A percentile compares a stretch with the other conserved stretches of the same genome.
These are phyloP conservation scores for Malacoraja senta DNA, from an alignment of 2,797 vertebrate species.

Conservation along the genomic window DNA sequence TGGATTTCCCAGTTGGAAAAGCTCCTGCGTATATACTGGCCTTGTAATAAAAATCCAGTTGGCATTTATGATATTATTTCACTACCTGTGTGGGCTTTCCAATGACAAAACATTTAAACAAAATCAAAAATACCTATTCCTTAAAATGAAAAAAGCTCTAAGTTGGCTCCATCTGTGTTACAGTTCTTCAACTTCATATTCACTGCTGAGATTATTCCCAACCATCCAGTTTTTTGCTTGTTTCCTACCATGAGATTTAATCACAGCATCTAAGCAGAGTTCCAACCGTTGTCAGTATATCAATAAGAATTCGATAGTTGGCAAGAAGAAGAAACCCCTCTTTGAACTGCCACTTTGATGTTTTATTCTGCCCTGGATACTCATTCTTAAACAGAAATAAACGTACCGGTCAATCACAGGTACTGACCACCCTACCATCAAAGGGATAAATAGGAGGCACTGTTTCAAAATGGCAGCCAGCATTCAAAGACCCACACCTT, in stretches of 20 bases:
- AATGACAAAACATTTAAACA: neutral
- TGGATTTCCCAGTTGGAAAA: conserved; percentile 12
- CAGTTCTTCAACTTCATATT: neutral
- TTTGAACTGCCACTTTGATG: neutral
- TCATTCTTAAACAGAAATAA: neutral
- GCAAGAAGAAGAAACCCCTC: neutral
- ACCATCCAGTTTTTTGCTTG: no score
- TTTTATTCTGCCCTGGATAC: neutral
- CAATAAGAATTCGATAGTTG: neutral
- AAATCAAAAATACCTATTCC: neutral
- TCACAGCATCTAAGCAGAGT: neutral
- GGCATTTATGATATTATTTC: neutral
- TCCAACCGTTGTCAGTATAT: neutral
- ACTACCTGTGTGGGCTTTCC: neutral
- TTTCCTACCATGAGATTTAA: neutral
- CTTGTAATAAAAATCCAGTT: neutral
- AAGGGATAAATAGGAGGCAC: no score
- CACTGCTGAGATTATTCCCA: no score
- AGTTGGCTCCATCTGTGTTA: neutral
- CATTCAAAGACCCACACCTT: no score
- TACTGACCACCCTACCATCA: no score
- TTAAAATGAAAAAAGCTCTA: neutral
- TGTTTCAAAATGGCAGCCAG: no score
- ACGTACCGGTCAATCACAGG: no score
- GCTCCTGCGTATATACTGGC: neutral